phyloP scores from a whole-genome alignment of 2,888 invertebrate species.

The Spatulosminthurus flaviceps region DNA sequence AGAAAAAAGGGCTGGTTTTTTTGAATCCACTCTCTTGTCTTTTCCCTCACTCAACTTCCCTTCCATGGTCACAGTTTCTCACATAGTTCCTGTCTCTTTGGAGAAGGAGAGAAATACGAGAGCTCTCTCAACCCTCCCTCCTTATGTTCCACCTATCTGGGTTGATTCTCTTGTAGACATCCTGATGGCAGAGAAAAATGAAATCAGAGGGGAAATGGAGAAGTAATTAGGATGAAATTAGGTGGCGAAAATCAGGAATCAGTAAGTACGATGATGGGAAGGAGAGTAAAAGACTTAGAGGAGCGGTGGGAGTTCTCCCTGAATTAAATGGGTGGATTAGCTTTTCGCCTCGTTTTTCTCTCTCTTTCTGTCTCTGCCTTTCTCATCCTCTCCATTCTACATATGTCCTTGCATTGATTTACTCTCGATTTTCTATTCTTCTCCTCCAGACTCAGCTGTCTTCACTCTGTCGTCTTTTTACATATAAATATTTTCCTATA shows the following conservation, averaged over 20 bases:
- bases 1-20: conserved; percentile 1
- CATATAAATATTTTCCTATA: no score
- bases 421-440: background rate
- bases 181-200: conserved; percentile 49
- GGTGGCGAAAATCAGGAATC: conserved; percentile 48
- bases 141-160: no score
- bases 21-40: conserved; percentile 5
- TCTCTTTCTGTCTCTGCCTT: background rate
- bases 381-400: background rate
- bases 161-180: background rate
- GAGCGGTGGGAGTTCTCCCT: background rate
- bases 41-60: background rate
- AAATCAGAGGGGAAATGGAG: conserved; percentile 50
- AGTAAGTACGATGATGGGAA: background rate
- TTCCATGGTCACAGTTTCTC: background rate
- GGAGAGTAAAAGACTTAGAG: background rate
- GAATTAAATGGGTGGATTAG: conserved; percentile 18
- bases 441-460: background rate
- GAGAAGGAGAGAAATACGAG: background rate
- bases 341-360: background rate
- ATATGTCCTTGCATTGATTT: conserved; percentile 10
- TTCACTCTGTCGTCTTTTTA: background rate
- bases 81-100: no score
- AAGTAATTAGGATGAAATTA: conserved; percentile 53
- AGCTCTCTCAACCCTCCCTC: background rate